Percentiles rank a stretch among this genome's conserved stretches.
Evolutionary conservation across 2,888 invertebrate species (phyloP).

Genomic region (Blera fallax): DNA sequence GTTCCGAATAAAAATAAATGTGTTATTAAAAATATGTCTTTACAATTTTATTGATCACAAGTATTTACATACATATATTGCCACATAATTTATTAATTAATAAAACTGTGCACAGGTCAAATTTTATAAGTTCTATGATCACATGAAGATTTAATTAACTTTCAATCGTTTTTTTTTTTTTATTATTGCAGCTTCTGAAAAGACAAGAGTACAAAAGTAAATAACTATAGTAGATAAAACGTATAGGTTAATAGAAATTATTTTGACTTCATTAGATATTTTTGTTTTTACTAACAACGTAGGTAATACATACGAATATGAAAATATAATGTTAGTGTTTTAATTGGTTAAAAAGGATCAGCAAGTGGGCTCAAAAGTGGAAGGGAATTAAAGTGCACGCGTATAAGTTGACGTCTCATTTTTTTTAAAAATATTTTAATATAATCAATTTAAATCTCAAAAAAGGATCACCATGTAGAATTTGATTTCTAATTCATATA

Average conservation of each 20-base stretch:
- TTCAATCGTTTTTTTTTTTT: background rate
- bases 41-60: conserved; percentile 21
- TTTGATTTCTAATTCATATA: no score
- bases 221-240: background rate
- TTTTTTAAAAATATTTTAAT: background rate
- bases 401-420: background rate
- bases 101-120: background rate
- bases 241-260: background rate
- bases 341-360: background rate
- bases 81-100: background rate
- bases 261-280: background rate
- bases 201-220: background rate
- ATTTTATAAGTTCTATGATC: background rate
- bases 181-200: conserved; percentile 39
- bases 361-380: background rate
- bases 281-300: background rate
- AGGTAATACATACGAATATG: background rate
- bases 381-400: background rate
- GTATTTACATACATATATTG: background rate
- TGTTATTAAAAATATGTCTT: background rate
- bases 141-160: background rate
- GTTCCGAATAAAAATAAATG: no score
- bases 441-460: no score
- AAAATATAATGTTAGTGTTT: background rate
- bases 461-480: no score